A percentile compares a stretch with the other conserved stretches of the same genome.
phyloP scores from a whole-genome alignment of 2,113 vertebrate species.

The Chunga burmeisteri region DNA sequence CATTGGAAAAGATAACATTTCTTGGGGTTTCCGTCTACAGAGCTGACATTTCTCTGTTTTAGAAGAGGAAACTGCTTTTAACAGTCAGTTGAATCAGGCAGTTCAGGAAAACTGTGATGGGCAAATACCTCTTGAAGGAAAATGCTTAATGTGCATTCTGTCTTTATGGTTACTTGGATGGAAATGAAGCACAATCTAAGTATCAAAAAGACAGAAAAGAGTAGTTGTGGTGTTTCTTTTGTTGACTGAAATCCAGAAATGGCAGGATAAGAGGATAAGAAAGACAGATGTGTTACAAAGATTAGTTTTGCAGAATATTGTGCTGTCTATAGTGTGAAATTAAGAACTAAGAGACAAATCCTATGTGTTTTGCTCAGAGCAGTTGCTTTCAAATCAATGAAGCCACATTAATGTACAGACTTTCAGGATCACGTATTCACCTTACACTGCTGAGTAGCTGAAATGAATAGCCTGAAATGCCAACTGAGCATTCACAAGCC shows the following conservation, averaged over 20 bases:
- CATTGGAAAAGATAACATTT: neutral
- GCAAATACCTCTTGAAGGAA: neutral
- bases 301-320: neutral
- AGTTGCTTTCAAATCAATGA: constrained; percentile 19
- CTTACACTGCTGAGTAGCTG: neutral
- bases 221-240: neutral
- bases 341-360: neutral
- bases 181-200: neutral
- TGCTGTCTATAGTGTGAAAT: neutral
- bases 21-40: neutral
- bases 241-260: neutral
- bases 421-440: neutral
- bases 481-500: neutral
- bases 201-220: neutral
- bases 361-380: neutral
- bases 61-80: neutral
- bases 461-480: constrained; percentile 7
- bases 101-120: neutral
- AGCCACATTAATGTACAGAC: neutral
- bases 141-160: neutral
- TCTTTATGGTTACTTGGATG: neutral
- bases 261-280: neutral
- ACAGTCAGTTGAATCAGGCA: neutral
- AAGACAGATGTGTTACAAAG: neutral
- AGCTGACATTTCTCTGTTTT: neutral